A percentile compares a stretch with the other conserved stretches of the same genome.
Evolutionary conservation across 2,888 invertebrate species (phyloP).

Genomic region (Gari tellinella): DNA sequence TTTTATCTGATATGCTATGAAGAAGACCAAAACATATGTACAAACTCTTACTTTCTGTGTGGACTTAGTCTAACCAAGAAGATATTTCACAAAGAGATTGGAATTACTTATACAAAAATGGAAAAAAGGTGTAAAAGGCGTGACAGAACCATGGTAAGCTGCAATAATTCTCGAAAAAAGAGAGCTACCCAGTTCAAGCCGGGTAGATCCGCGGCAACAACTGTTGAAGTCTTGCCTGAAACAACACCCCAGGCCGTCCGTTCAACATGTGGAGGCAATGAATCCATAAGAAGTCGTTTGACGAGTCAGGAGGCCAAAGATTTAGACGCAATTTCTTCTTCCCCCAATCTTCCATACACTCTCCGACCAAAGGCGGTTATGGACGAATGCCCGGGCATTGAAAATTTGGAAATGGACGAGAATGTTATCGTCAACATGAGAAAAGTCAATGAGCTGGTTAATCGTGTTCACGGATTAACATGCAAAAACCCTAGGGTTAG

Average conservation of each 20-base stretch:
- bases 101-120: neutral
- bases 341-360: neutral
- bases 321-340: too few species aligned
- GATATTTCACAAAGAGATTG: neutral
- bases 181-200: constrained; percentile 1
- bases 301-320: neutral
- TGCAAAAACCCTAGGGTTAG: too few species aligned
- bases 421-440: neutral
- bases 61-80: too few species aligned
- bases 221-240: too few species aligned
- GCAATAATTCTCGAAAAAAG: neutral
- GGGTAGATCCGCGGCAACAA: neutral
- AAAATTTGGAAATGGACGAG: neutral
- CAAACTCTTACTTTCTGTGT: too few species aligned
- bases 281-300: neutral
- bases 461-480: constrained; percentile 3
- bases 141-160: neutral
- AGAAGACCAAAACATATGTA: constrained; percentile 6
- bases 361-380: neutral
- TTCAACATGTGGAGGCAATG: neutral
- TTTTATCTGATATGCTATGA: neutral
- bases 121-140: too few species aligned
- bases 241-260: neutral
- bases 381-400: constrained; percentile 1
- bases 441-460: neutral